Evolutionary conservation across 2,888 invertebrate species (phyloP).

Genomic region (Chalcis sispes): DNA sequence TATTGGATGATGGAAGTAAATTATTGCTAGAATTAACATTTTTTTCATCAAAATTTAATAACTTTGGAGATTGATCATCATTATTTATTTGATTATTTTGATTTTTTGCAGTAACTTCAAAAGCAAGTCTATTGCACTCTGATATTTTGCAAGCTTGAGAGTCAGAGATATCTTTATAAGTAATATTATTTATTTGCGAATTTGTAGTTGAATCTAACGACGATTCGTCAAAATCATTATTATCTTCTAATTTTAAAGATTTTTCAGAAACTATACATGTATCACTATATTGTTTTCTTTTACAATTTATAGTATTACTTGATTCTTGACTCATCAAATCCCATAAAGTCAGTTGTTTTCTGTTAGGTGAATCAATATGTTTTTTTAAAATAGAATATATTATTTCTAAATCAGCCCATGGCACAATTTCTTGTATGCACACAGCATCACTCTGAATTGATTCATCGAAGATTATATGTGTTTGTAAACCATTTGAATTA

Average conservation of each 20-base stretch:
- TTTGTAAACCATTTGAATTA: conserved; percentile 10
- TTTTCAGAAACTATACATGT: conserved; percentile 8
- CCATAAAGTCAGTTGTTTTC: conserved; percentile 62
- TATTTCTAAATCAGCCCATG: conserved; percentile 41
- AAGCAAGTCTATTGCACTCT: too few species aligned
- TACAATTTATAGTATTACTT: background rate
- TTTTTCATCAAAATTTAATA: too few species aligned
- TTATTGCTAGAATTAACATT: too few species aligned
- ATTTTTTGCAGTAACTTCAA: conserved; percentile 16
- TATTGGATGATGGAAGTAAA: too few species aligned
- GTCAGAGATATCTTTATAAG: too few species aligned
- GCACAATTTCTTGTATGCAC: conserved; percentile 57
- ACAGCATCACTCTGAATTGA: conserved; percentile 3
- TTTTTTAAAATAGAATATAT: conserved; percentile 54
- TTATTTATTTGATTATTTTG: too few species aligned
- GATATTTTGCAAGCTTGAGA: too few species aligned
- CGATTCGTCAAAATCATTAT: conserved; percentile 20
- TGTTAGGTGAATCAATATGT: conserved; percentile 51
- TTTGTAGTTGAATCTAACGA: background rate
- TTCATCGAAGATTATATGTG: background rate
- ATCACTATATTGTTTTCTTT: conserved; percentile 31
- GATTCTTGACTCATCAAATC: conserved; percentile 59
- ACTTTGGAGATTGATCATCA: too few species aligned
- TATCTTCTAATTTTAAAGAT: conserved; percentile 11
- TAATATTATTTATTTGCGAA: too few species aligned